Evolutionary conservation across 2,113 vertebrate species (phyloP), one percentile per base, ranked within the genome.

Genomic region (Ceyx cyanopectus): DNA sequence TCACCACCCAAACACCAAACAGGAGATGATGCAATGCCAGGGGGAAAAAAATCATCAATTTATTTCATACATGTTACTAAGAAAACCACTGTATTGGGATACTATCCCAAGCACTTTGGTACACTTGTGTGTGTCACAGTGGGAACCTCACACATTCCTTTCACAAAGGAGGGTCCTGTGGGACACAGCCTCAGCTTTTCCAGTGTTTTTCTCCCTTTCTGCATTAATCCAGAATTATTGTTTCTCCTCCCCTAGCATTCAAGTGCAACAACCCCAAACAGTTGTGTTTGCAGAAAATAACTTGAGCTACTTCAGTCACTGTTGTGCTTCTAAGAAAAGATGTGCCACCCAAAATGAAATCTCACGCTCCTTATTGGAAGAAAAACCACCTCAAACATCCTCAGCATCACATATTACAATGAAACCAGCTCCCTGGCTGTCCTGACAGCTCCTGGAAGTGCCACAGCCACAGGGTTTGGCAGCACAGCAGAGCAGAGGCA

Each of bases 211-310:
- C 81, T 87, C 46, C n/a, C 46, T 77, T 76, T 85, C 63, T 82
- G 68, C 69, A 53, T 56, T 75, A 82, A 95, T 81, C 85, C 81
- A 74, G 67, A 95, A 94, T 93, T 89, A 46, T 78, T 94, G 56
- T 93, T 92, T 95, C 92, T 92, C 85, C 78, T 89, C 87, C 54
- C 87, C 81, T 23, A 65, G 81, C 58, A 80, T 53, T 79, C 26
- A 9, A 30, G 66, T 30, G 79, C 84, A 89, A 53, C 70, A 83
- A 85, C 89, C 89, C 87, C 96, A 89, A 86, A 93, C 78, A 76
- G 91, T 94, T 92, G 93, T 91, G 91, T 92, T 93, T 91, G 91
- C 89, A 92, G 92, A 26, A 87, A 94, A 91, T 87, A 74, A 46
- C 90, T 87, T 87, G 90, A 69, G 92, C 89, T 45, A 29, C 77